A percentile compares a stretch with the other conserved stretches of the same genome.
Evolutionary conservation across 2,888 invertebrate genomes (phyloP).

Genomic region (Lycophotia porphyrea): DNA sequence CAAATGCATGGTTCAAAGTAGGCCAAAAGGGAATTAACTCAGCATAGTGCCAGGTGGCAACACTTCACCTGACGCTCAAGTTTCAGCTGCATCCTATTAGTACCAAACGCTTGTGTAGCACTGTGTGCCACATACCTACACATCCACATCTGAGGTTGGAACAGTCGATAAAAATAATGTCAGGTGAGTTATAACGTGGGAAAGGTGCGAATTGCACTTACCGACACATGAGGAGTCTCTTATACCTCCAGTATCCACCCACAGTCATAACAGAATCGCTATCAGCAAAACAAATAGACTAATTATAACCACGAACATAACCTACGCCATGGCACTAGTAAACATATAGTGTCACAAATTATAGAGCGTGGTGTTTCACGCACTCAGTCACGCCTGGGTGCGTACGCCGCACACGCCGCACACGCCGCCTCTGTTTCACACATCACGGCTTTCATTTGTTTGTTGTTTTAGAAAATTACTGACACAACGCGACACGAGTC

Average conservation of each 20-base stretch:
- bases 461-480: conserved; percentile 44
- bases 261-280: neutral
- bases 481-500: neutral
- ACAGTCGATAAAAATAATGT: neutral
- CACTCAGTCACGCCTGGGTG: conserved; percentile 39
- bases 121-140: neutral
- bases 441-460: conserved; percentile 44
- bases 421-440: conserved; percentile 43
- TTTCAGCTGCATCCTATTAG: neutral
- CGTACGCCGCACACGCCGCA: conserved; percentile 20
- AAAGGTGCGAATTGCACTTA: neutral
- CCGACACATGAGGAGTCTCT: neutral
- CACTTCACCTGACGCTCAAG: neutral
- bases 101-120: neutral
- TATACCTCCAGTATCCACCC: neutral
- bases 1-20: no score
- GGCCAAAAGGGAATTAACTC: neutral
- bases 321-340: neutral
- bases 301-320: conserved; percentile 7
- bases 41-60: neutral
- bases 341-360: conserved; percentile 51
- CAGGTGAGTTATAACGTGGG: neutral
- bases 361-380: conserved; percentile 42
- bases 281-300: conserved; percentile 11
- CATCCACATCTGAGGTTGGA: neutral